Evolutionary conservation across 2,888 invertebrate species (phyloP).

Genomic region (Plagiodera versicolora): DNA sequence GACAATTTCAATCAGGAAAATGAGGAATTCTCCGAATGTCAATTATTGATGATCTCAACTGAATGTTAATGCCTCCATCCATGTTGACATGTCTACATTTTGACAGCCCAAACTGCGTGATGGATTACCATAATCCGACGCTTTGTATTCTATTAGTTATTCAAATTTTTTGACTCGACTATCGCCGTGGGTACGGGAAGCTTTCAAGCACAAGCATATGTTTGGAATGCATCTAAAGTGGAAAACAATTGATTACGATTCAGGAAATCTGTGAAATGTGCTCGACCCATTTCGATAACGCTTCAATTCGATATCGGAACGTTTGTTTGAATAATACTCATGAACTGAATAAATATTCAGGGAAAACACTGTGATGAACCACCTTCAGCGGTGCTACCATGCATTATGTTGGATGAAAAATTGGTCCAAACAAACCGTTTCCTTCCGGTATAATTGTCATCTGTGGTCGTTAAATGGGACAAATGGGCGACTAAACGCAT

Average conservation of each 20-base stretch:
- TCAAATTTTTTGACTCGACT: not conserved
- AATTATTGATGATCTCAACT: too few species aligned
- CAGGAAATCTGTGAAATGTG: not conserved
- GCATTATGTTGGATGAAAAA: too few species aligned
- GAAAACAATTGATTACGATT: not conserved
- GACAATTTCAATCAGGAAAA: too few species aligned
- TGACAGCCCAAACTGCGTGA: not conserved
- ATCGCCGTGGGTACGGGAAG: not conserved
- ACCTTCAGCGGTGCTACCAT: too few species aligned
- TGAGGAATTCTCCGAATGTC: too few species aligned
- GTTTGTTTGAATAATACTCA: too few species aligned
- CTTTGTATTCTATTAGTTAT: not conserved
- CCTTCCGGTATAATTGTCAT: not conserved
- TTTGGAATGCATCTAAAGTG: not conserved
- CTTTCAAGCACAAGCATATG: not conserved
- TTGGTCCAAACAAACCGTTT: not conserved
- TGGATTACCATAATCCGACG: not conserved
- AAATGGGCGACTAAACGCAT: not conserved
- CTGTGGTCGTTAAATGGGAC: not conserved
- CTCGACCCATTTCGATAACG: constrained; percentile 10
- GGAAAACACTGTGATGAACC: too few species aligned
- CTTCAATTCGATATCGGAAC: constrained; percentile 2
- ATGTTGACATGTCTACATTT: not conserved
- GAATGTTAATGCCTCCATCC: not conserved
- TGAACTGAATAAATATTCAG: too few species aligned